A percentile compares a stretch with the other conserved stretches of the same genome.
phyloP scores from a whole-genome alignment of 2,888 invertebrate species.

The Hymenopus coronatus region DNA sequence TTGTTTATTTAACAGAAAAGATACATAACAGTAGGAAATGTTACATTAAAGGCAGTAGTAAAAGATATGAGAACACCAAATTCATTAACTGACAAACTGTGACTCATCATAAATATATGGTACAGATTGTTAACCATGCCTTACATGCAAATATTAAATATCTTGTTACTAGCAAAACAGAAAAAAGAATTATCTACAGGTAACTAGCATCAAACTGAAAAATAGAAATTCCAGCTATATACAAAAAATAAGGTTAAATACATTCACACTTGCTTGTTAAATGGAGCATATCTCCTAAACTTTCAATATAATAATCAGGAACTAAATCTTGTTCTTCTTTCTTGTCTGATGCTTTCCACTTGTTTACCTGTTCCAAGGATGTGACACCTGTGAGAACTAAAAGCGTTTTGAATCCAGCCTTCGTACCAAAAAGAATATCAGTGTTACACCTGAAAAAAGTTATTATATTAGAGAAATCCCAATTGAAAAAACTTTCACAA shows the following conservation, averaged over 20 bases:
- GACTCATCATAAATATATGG: no score
- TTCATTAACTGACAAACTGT: no score
- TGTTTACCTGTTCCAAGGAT: conserved; percentile 55
- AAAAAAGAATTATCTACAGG: no score
- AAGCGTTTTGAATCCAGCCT: conserved; percentile 84
- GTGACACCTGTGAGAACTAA: conserved; percentile 86
- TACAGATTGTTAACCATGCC: no score
- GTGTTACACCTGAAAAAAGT: conserved; percentile 58
- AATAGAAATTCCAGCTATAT: no score
- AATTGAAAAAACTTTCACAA: no score
- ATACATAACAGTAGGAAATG: not conserved
- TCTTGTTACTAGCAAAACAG: no score
- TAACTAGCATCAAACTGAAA: no score
- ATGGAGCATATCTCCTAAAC: conserved; percentile 58
- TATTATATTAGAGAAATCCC: no score
- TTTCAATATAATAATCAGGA: conserved; percentile 71
- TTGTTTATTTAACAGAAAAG: not conserved
- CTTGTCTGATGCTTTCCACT: conserved; percentile 55
- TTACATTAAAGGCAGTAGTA: not conserved
- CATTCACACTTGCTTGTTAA: not conserved
- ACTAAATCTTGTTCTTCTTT: conserved; percentile 62
- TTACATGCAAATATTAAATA: no score
- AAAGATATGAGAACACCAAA: no score
- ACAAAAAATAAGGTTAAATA: no score
- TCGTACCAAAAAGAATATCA: conserved; percentile 85